phyloP scores from a whole-genome alignment of 2,113 vertebrate species.

The Rutilus rutilus region DNA sequence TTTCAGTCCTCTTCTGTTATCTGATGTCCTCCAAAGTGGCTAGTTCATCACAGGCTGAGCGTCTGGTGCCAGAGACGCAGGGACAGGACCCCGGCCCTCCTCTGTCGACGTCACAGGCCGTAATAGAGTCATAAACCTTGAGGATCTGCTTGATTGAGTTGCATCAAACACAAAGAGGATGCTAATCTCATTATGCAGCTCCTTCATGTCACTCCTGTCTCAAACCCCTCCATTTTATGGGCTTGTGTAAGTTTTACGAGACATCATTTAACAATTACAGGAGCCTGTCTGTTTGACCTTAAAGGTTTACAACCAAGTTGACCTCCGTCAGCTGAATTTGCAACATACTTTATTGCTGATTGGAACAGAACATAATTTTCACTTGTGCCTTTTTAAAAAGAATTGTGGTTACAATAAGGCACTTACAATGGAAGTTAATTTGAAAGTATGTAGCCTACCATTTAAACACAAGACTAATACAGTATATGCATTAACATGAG shows the following conservation, averaged over 20 bases:
- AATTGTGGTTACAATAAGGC: not conserved
- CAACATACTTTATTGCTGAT: not conserved
- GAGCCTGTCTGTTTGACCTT: constrained; percentile 69
- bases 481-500: not conserved
- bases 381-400: not conserved
- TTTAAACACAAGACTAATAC: not conserved
- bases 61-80: not conserved
- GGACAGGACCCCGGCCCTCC: constrained; percentile 13
- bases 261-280: constrained; percentile 64
- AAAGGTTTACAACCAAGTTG: constrained; percentile 20
- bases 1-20: constrained; percentile 36
- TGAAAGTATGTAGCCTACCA: not conserved
- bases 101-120: constrained; percentile 3
- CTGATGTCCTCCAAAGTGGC: constrained; percentile 29
- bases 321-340: not conserved
- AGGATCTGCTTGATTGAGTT: constrained; percentile 63
- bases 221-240: constrained; percentile 53
- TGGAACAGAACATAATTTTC: not conserved
- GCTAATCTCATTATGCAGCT: constrained; percentile 60
- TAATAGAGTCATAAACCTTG: constrained; percentile 59
- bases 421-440: not conserved
- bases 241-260: constrained; percentile 67
- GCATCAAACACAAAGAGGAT: constrained; percentile 57
- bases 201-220: constrained; percentile 39
- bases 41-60: constrained; percentile 40